Evolutionary conservation across 2,113 vertebrate genomes (phyloP), one percentile per base, ranked within the genome.

Genomic region (Steatornis caripensis): DNA sequence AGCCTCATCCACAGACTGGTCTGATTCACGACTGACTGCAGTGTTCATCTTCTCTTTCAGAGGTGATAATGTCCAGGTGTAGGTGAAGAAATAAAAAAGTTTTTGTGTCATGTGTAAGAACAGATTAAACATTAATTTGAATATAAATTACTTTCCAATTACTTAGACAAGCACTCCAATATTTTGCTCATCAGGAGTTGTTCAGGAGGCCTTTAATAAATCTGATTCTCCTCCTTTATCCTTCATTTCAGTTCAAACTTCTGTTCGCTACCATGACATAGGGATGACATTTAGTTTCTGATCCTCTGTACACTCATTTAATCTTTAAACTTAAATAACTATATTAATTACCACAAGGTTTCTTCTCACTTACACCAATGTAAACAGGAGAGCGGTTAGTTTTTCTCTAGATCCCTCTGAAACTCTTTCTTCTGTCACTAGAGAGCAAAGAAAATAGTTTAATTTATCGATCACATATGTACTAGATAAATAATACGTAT

Each of bases 1-100:
- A 84, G 29, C 11, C 8, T 81, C 1, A 2, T 41, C 24, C 10
- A n/a, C 41, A 36, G 23, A 9, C 0, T 0, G 6, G 4, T 49
- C 10, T 64, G 19, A 48, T 51, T 82, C 27, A 10, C 11, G 36
- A 17, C 29, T 17, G 3, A 65, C 58, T 53, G 16, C 2, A 1
- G 18, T 74, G 26, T 41, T 70, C 18, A 60, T 32, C 39, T 68
- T 71, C 30, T 76, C 9, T 60, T 80, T 48, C 24, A 39, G 10
- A 43, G 19, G 3, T 61, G 18, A 39, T 65, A 87, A 77, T 51
- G 21, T 11, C 24, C 64, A 69, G 9, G 2, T 11, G 18, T 46
- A 80, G 15, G 30, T 51, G 54, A 91, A 72, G 12, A 7, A 14
- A 46, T 77, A 62, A 90, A 54, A 37, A 45, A n/a, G 1, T 0